Percentiles rank a stretch among this genome's conserved stretches.
phyloP scores from a whole-genome alignment of 1,140 invertebrate species.

The Adelges cooleyi region DNA sequence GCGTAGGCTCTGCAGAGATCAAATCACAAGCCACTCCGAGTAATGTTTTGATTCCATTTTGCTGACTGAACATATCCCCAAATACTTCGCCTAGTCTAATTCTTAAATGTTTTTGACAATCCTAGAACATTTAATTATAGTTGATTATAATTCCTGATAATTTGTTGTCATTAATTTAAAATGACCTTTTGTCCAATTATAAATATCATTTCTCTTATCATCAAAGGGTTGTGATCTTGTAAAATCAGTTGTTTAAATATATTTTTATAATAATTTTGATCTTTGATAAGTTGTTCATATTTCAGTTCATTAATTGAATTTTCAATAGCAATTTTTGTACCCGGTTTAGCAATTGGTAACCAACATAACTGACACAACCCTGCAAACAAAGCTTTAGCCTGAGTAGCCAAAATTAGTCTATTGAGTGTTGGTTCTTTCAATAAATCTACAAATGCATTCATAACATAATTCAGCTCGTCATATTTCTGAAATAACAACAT shows the following conservation, averaged over 20 bases:
- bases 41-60: not conserved
- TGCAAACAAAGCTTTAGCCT: not conserved
- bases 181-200: conserved; percentile 2
- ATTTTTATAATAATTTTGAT: not conserved
- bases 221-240: not conserved
- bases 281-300: not conserved
- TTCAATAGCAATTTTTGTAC: not conserved
- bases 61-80: not conserved
- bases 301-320: conserved; percentile 2
- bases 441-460: not conserved
- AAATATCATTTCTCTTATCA: conserved; percentile 12
- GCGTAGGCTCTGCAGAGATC: not conserved
- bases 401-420: not conserved
- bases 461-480: not conserved
- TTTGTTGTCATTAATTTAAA: not conserved
- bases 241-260: not conserved
- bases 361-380: conserved; percentile 5
- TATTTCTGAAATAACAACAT: conserved; percentile 4
- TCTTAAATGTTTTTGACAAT: not conserved
- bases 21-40: conserved; percentile 11
- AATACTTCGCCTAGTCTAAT: not conserved
- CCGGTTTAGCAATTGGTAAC: conserved; percentile 2
- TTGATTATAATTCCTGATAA: not conserved
- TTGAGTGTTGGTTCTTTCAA: conserved; percentile 3
- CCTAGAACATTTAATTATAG: not conserved